phyloP scores from a whole-genome alignment of 2,888 invertebrate genomes.

The Cataglyphis rosenhaueri region DNA sequence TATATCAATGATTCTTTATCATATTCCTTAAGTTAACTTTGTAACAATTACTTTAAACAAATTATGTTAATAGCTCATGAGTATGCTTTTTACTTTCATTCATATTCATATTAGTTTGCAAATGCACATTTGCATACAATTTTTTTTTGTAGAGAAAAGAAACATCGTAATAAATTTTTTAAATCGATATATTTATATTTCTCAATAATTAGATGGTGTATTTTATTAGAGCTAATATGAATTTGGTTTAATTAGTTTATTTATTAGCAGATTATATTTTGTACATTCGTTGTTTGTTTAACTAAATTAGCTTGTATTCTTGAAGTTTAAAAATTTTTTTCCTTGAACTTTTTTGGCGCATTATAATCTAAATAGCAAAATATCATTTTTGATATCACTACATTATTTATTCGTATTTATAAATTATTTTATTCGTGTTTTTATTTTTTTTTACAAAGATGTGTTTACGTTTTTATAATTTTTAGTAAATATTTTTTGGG shows the following conservation, averaged over 20 bases:
- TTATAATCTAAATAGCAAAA: not conserved
- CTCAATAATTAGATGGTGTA: not conserved
- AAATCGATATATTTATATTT: not conserved
- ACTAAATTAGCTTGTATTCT: not conserved
- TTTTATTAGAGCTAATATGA: not conserved
- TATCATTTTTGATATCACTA: not conserved
- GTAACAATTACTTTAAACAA: not conserved
- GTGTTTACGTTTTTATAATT: not conserved
- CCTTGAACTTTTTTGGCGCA: not conserved
- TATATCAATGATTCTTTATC: not conserved
- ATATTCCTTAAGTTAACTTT: not conserved
- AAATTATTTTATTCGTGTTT: not conserved
- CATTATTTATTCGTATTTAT: not conserved
- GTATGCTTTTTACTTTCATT: not conserved
- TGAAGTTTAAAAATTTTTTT: no score
- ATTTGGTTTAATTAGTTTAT: not conserved
- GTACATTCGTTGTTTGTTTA: not conserved
- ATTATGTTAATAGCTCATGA: not conserved
- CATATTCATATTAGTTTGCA: not conserved
- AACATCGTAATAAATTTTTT: not conserved
- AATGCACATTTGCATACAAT: not conserved
- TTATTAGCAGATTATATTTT: not conserved
- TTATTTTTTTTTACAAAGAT: not conserved
- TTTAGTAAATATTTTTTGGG: not conserved
- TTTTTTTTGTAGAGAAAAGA: not conserved